Evolutionary conservation across 1,140 invertebrate species (phyloP).

Genomic region (Belonocnema kinseyi): DNA sequence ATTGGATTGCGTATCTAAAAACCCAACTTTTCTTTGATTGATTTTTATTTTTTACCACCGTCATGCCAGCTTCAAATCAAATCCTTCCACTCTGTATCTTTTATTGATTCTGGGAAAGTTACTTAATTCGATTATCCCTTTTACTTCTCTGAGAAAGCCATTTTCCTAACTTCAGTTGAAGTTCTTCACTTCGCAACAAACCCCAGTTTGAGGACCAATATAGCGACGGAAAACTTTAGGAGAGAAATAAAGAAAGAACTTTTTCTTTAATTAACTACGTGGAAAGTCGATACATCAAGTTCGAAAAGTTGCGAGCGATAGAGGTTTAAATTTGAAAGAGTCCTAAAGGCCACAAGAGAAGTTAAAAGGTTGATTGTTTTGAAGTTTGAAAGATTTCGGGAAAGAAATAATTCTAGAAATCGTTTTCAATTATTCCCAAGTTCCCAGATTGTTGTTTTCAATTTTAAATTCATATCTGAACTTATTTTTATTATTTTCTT

Average conservation of each 20-base stretch:
- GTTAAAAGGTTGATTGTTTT: no score
- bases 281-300: conserved; percentile 10
- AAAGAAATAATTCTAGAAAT: no score
- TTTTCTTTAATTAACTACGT: conserved; percentile 8
- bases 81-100: background rate
- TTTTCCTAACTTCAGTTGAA: conserved; percentile 2
- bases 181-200: conserved; percentile 2
- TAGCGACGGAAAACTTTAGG: background rate
- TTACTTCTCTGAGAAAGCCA: background rate
- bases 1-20: no score
- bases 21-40: background rate
- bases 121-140: conserved; percentile 19
- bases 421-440: no score
- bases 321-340: conserved; percentile 5
- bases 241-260: background rate
- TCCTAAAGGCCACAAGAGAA: background rate
- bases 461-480: no score
- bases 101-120: background rate
- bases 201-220: conserved; percentile 3
- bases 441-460: no score
- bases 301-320: background rate
- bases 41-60: conserved; percentile 10
- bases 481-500: no score
- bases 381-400: no score
- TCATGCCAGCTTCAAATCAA: background rate